Evolutionary conservation across 2,888 invertebrate genomes (phyloP), one percentile per base, ranked within the genome.

Genomic region (Monoplex corrugatus): DNA sequence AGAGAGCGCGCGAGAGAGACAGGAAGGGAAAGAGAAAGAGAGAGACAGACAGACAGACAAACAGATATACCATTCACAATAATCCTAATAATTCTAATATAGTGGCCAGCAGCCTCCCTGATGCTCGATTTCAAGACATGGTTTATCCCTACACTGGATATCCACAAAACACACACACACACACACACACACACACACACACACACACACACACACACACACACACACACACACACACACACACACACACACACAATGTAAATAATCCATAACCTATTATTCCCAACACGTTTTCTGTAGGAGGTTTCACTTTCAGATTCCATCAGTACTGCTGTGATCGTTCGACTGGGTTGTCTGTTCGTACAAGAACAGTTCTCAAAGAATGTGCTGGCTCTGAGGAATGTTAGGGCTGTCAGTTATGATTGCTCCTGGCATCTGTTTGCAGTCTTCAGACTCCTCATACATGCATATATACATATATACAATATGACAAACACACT

Each of bases 181-280:
- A 72, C 10, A 6, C 10, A 72, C 23, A 72, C 50, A 10, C 50
- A 50, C 13, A 19, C 10, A 50, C 50, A 50, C 10, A 5, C 28
- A 28, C 68, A 10, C 5, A 2, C 2, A 32, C 72, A 8, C 72
- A 32, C 8, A 8, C 72, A 28, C n/a, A 8, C 72, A 32, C 72
- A 8, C 72, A 32, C 72, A 2, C n/a, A 32, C 75, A 38, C 75
- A 5, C 38, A 75, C 75, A 75, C 75, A 75, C 75, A 75, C 75
- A 75, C 75, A 75, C 75, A 75, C 75, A 75, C 75, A 75, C 75
- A 75, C 68, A 19, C 68, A 68, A 13, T 50, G 50, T 32, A 68
- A 28, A 68, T 32, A 68, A 8, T 23, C 68, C n/a, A n/a, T n/a
- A n/a, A n/a, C n/a, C n/a, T n/a, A n/a, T n/a, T n/a, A n/a, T n/a